Evolutionary conservation across 2,113 vertebrate species (phyloP).

Genomic region (Sander lucioperca): DNA sequence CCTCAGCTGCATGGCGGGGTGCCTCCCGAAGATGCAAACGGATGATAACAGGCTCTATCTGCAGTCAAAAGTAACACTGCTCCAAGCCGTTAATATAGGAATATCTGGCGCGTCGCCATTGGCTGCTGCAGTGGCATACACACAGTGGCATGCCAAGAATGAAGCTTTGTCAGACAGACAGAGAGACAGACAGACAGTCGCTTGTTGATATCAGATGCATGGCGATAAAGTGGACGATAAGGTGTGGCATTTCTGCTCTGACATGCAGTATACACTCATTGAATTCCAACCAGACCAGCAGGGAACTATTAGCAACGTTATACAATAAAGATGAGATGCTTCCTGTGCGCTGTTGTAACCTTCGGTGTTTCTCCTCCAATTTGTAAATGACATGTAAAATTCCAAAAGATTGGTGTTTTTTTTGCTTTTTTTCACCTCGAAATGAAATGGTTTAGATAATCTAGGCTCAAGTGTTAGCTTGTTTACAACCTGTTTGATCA

Average conservation of each 20-base stretch:
- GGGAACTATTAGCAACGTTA: neutral
- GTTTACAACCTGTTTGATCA: neutral
- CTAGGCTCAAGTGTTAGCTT: neutral
- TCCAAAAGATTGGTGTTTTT: neutral
- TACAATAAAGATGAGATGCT: constrained; percentile 46
- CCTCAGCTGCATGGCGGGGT: constrained; percentile 37
- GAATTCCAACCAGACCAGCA: constrained; percentile 38
- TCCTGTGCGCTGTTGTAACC: constrained; percentile 17
- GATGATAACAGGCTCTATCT: constrained; percentile 41
- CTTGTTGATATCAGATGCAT: constrained; percentile 57
- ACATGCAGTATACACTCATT: constrained; percentile 13
- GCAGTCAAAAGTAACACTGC: constrained; percentile 20
- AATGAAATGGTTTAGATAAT: neutral
- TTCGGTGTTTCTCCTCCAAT: constrained; percentile 1
- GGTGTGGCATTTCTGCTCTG: constrained; percentile 59
- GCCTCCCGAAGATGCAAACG: constrained; percentile 38
- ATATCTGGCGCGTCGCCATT: constrained; percentile 29
- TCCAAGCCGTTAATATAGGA: constrained; percentile 27
- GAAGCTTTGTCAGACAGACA: constrained; percentile 47
- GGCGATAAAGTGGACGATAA: constrained; percentile 55
- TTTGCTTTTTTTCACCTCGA: neutral
- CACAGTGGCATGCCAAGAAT: constrained; percentile 68
- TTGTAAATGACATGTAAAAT: neutral
- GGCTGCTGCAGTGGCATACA: constrained; percentile 40
- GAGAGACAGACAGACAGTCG: constrained; percentile 27